Evolutionary conservation across 2,113 vertebrate species (phyloP), one percentile per base, ranked within the genome.

Genomic region (Panthera tigris): DNA sequence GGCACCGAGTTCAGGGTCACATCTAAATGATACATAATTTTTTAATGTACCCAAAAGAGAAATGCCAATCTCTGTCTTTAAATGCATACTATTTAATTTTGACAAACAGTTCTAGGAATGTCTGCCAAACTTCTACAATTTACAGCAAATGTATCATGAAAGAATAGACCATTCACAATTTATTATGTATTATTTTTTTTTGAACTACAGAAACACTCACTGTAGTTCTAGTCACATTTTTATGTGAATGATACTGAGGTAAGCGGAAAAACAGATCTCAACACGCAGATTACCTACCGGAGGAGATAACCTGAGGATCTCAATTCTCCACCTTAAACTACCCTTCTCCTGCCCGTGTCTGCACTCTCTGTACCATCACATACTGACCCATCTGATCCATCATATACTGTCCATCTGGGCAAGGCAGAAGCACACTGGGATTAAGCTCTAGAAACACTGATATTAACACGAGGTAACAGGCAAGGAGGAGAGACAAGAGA

Each of bases 41-140:
- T 95, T 97, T 96, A 96, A 96, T 81, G 85, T 87, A 92, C 31
- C 48, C 97, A 96, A 94, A 18, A 97, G 85, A 52, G 50, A 97
- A 97, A 95, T 92, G 74, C 71, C 76, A 97, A 81, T 89, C 48
- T 81, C 85, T 95, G 41, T 83, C 91, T 97, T 98, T 97, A 97
- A 98, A 92, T 97, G 96, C 69, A 94, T 57, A 68, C 91, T 95
- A 91, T 16, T 98, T 93, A 98, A 98, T 97, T 98, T 97, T 96
- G 96, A 98, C 96, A 97, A 98, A 96, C 55, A 81, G 89, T 87
- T 97, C 91, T 89, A 96, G 93, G 61, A 57, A 96, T 25, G 68
- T 16, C 95, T 94, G 91, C 97, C 97, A 98, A 97, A 94, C 93
- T 97, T 97, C 91, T 89, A 91, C 73, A 94, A 52, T 97, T 94